These are phyloP conservation scores for Gallinago media DNA, from an alignment of 2,113 vertebrate genomes.

Conservation along the genomic window DNA sequence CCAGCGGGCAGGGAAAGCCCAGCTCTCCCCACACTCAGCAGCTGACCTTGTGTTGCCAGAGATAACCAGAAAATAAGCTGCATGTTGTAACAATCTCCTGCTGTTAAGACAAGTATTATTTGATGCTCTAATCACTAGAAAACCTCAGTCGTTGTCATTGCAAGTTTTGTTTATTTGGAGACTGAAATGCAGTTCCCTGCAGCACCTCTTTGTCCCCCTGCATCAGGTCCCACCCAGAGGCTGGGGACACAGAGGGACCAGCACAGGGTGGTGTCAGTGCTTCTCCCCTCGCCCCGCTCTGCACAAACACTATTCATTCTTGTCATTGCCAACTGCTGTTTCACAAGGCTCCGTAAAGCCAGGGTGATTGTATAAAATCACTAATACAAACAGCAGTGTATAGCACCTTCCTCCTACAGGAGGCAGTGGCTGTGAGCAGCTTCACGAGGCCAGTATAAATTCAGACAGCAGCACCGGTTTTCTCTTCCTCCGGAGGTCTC, in stretches of 20 bases:
- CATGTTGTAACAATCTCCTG: neutral
- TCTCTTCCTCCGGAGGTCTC: neutral
- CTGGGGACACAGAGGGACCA: neutral
- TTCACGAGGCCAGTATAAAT: neutral
- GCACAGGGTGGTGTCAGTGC: neutral
- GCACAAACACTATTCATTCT: neutral
- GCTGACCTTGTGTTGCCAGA: neutral
- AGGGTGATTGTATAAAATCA: neutral
- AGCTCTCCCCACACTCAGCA: neutral
- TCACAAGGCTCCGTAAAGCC: neutral
- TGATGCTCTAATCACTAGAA: neutral
- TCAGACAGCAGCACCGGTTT: neutral
- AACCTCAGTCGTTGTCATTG: neutral
- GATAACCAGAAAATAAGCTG: neutral
- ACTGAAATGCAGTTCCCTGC: neutral
- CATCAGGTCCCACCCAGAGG: neutral
- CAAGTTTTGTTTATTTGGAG: neutral
- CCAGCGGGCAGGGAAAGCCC: neutral
- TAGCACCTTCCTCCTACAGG: neutral
- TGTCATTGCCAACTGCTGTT: fast-evolving
- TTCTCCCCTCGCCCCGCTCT: fast-evolving
- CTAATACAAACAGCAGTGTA: neutral
- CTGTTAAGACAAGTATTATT: neutral
- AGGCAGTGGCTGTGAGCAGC: neutral
- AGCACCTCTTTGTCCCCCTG: neutral